Evolutionary conservation across 1,140 invertebrate species (phyloP), one percentile per base, ranked within the genome.

Genomic region (Drosophila burlai): DNA sequence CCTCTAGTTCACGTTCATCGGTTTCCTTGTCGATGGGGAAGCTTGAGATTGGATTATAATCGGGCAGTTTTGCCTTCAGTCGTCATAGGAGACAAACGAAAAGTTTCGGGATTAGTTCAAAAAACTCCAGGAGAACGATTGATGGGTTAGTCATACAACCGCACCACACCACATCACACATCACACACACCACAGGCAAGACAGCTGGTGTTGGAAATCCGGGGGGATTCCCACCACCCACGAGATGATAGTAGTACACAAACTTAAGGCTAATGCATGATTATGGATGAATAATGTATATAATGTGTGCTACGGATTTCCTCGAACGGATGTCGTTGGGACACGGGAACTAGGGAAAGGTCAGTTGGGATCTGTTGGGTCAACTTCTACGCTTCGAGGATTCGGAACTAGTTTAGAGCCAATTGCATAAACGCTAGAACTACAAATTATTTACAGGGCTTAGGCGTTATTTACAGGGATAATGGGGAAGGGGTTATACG

Each of bases 1-100:
- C 98, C 93, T 99, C 98, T 90, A 93, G 76, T 92, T 93, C 92
- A 79, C 92, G 87, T 89, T 93, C 92, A 81, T 93, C 92, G 79
- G 82, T 83, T 92, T 93, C 92, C 89, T 93, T 93, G 79, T 93
- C 92, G 90, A 93, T 89, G 75, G 92, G 92, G 83, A 93, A 93
- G 85, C 91, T 93, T 93, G 92, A 89, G 83, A 93, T 93, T 93
- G 92, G 92, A 92, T 93, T 91, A 92, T 93, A 93, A 93, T 93
- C 92, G 91, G 92, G 92, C 92, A 93, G 91, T 92, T 92, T 93
- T 92, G 92, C 92, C 92, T 93, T 91, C 85, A 89, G 85, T 89
- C 85, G 87, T 80, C 87, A 83, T 76, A 90, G 81, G 82, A 87
- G 84, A 83, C 83, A 87, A 87, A 87, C 78, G 77, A 87, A 68